Percentiles rank a stretch among this genome's conserved stretches.
Conservation (phyloP, 2,888 invertebrate genomes). For the Lutraria lutraria region DNA sequence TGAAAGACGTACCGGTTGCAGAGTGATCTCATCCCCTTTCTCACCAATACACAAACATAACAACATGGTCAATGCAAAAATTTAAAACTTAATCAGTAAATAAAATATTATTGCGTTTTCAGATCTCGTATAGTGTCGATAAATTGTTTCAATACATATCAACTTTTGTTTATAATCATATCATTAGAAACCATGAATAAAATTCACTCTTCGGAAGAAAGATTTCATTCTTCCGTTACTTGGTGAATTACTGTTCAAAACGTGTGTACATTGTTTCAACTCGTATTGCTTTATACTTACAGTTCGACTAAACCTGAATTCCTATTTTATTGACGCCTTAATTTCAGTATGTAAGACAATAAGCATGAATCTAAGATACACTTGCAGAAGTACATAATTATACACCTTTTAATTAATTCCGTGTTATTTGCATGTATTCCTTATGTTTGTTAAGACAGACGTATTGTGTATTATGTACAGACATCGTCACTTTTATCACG, state of each 20-base stretch:
- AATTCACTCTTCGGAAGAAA: background rate
- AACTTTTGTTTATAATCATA: background rate
- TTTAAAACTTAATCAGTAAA: background rate
- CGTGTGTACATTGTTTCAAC: background rate
- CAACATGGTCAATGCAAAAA: constrained; percentile 43
- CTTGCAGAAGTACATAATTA: too few species aligned
- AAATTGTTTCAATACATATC: constrained; percentile 5
- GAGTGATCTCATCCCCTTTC: constrained; percentile 63
- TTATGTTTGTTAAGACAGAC: too few species aligned
- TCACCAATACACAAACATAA: constrained; percentile 69
- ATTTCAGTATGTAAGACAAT: background rate
- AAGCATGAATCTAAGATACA: too few species aligned
- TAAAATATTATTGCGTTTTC: background rate
- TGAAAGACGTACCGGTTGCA: constrained; percentile 62
- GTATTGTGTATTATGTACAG: too few species aligned
- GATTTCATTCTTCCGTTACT: background rate
- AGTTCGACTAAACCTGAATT: background rate
- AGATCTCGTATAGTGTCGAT: background rate
- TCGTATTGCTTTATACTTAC: background rate
- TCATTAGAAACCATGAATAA: background rate
- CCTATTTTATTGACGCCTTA: background rate
- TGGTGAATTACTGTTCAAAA: background rate
- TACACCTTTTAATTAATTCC: too few species aligned
- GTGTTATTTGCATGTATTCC: too few species aligned
- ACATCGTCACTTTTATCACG: too few species aligned